These are phyloP conservation scores for Aradophagus sp. DNA, from an alignment of 1,140 invertebrate genomes.

Conservation along the genomic window DNA sequence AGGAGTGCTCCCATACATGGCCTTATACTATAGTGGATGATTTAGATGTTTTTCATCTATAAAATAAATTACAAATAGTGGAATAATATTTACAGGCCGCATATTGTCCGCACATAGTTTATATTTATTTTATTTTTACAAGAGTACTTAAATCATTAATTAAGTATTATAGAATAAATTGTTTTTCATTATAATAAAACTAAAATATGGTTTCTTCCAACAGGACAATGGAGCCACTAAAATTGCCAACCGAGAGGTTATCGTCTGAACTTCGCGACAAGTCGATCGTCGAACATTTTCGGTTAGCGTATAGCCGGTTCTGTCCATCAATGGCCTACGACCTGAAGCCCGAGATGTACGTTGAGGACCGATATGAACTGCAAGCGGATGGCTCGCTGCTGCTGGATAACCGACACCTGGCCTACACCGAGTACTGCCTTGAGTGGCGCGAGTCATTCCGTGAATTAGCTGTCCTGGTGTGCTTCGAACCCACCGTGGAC, in stretches of 20 bases:
- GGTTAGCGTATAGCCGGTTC: conserved; percentile 31
- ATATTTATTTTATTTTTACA: no score
- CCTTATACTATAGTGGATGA: no score
- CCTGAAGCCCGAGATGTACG: conserved; percentile 38
- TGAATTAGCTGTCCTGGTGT: conserved; percentile 59
- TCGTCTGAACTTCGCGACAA: conserved; percentile 7
- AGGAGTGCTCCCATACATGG: no score
- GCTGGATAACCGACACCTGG: not conserved
- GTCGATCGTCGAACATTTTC: conserved; percentile 51
- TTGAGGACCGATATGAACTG: conserved; percentile 58
- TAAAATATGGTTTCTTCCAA: no score
- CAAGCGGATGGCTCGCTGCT: conserved; percentile 60
- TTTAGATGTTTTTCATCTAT: no score
- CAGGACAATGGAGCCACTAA: conserved; percentile 25
- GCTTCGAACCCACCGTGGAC: conserved; percentile 34
- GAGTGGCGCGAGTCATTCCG: conserved; percentile 58
- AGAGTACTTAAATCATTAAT: no score
- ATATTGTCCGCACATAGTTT: no score
- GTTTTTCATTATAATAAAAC: no score
- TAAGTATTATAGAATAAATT: no score
- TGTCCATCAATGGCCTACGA: conserved; percentile 31
- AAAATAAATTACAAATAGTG: no score
- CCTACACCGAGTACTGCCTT: conserved; percentile 60
- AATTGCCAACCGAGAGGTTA: conserved; percentile 12
- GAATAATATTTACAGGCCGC: no score